Base-by-base conservation (phyloP, 2,888 invertebrate species). In the Drosophila helvetica region DNA sequence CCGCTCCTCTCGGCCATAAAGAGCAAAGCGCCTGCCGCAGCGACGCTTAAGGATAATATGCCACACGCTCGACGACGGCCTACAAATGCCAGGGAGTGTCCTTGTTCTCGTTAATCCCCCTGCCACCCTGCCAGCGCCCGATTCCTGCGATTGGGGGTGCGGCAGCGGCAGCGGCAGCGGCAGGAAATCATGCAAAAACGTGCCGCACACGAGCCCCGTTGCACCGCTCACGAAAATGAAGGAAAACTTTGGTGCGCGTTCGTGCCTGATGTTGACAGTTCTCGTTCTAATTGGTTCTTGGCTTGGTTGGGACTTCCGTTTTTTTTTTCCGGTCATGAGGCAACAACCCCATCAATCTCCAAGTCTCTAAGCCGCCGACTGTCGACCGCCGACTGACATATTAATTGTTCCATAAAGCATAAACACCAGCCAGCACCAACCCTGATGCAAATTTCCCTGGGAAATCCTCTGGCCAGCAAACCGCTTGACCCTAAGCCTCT, bases 21-120 rank as follows among this genome's bases (percentile, higher is more conserved):
- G 15, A 15, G 52, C 77, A 60, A 63, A 78, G 46, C 88, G 88
- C 10, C 68, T 78, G 84, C 73, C 84, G 47, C 71, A 77, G 54
- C 89, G 82, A 52, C 87, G 89, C 72, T 88, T 77, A 86, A 88
- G 87, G 84, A 84, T 84, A 84, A 88, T 86, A 67, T 71, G 87
- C 75, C 89, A 71, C 77, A 88, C 81, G 87, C 59, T 73, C 47
- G 15, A 15, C 38, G 7, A 15, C 57, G 70, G 71, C 71, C 63
- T 73, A 72, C 68, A 71, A 54, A 51, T 18, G 18, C 17, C n/a
- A 38, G 74, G 71, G 71, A 71, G 71, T 71, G 71, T 66, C 71
- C 71, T 58, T 74, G 71, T 66, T 55, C 45, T 55, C 18, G 27
- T 38, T 38, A 38, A 6, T 6, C 1, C 38, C 38, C 38, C 15